Evolutionary conservation across 2,888 invertebrate genomes (phyloP).

Genomic region (Chaetoderma sp.): DNA sequence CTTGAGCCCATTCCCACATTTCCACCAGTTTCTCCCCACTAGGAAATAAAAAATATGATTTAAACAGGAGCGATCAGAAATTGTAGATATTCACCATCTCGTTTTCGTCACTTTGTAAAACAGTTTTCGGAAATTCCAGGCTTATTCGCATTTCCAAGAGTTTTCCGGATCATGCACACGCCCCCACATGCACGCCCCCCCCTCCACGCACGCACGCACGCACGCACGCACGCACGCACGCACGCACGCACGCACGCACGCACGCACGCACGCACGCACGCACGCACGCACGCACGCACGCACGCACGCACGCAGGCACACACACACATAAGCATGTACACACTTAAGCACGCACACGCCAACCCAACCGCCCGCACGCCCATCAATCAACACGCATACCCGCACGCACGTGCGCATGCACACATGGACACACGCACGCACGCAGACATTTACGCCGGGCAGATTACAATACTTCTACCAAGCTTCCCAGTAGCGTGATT

Average conservation of each 20-base stretch:
- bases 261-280: background rate
- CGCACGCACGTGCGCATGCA: background rate
- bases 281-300: background rate
- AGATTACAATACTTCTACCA: too few species aligned
- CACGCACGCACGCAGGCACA: background rate
- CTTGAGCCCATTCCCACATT: too few species aligned
- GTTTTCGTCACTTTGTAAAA: too few species aligned
- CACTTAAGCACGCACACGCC: background rate
- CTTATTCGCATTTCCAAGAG: too few species aligned
- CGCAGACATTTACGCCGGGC: background rate
- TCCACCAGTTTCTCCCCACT: too few species aligned
- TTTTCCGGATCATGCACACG: too few species aligned
- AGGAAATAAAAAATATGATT: too few species aligned
- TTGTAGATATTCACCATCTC: too few species aligned
- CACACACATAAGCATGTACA: background rate
- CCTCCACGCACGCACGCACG: background rate
- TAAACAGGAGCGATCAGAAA: too few species aligned
- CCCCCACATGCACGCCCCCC: background rate
- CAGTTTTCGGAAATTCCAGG: too few species aligned
- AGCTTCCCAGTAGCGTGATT: too few species aligned
- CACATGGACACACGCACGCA: background rate
- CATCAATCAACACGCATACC: background rate
- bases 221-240: background rate
- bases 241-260: background rate
- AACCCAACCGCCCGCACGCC: background rate